Evolutionary conservation across 37 sponge, comb jelly and placozoan species (phyloP), one percentile per base, ranked within the genome.

Genomic region (Diacarnus erythraeanus): DNA sequence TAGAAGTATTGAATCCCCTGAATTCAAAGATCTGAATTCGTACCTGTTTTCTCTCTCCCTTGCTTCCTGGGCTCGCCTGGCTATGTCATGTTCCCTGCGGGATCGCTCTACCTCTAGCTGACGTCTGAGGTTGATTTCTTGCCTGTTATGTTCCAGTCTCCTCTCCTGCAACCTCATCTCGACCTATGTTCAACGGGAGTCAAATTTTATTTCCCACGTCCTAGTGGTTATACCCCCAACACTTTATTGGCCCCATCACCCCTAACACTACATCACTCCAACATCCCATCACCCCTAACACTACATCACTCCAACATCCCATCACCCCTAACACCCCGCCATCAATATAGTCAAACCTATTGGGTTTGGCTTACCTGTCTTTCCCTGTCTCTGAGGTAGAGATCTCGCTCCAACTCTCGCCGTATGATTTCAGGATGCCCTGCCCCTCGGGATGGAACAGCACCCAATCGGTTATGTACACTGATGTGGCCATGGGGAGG

Each of bases 71-170:
- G 73, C 63, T 30, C 74, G 72, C 31, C 74, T 69, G 1, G 63
- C 47, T 78, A 84, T 77, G 1, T 84, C 85, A 38, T 77, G 85
- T 57, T 84, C 71, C 25, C 78, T 71, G n/a, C 77, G 77, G 1
- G 76, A 31, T 61, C 56, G 71, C 64, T 77, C 78, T 40, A 38
- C 54, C 26, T 77, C 63, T 44, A 69, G 61, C 54, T 77, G 85
- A 5, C 72, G 17, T 47, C 59, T 29, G 58, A 76, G 25, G 27
- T 27, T 42, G 40, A 84, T 57, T 64, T 74, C 69, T 37, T 69
- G 84, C 41, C 36, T 44, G 25, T 58, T 58, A 27, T 51, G 79
- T 29, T 38, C 82, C 38, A 78, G n/a, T 26, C 78, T 15, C 10
- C 80, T 69, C 60, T 80, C 72, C 37, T 69, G 38, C 80, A 69